phyloP scores from a whole-genome alignment of 2,888 invertebrate genomes.

The Leptogaster cylindrica region DNA sequence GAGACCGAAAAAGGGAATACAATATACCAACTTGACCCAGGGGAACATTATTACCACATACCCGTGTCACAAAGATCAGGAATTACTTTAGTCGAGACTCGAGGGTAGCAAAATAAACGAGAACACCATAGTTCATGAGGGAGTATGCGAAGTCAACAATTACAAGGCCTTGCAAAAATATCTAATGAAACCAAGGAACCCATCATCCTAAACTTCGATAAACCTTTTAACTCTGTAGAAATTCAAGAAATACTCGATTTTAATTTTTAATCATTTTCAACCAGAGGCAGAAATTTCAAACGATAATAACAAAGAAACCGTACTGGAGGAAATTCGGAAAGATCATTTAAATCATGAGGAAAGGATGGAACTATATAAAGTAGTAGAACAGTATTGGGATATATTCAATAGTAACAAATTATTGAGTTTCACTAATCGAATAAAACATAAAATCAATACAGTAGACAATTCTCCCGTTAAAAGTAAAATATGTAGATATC shows the following conservation, averaged over 20 bases:
- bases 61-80: not conserved
- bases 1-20: not conserved
- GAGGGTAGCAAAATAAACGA: not conserved
- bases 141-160: not conserved
- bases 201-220: not conserved
- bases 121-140: constrained; percentile 3
- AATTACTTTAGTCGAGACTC: not conserved
- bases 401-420: constrained; percentile 8
- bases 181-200: not conserved
- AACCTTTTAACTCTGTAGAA: not conserved
- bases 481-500: constrained; percentile 5
- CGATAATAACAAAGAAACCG: no score
- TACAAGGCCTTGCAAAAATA: constrained; percentile 8
- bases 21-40: constrained; percentile 6
- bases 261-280: not conserved
- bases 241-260: not conserved
- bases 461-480: not conserved
- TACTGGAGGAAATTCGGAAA: not conserved
- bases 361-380: not conserved
- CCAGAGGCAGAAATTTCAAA: not conserved
- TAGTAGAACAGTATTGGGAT: not conserved
- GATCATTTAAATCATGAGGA: constrained; percentile 14
- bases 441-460: constrained; percentile 9
- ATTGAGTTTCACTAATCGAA: constrained; percentile 13
- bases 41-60: not conserved